phyloP scores from a whole-genome alignment of 2,888 invertebrate genomes.

The Caradrina clavipalpis region DNA sequence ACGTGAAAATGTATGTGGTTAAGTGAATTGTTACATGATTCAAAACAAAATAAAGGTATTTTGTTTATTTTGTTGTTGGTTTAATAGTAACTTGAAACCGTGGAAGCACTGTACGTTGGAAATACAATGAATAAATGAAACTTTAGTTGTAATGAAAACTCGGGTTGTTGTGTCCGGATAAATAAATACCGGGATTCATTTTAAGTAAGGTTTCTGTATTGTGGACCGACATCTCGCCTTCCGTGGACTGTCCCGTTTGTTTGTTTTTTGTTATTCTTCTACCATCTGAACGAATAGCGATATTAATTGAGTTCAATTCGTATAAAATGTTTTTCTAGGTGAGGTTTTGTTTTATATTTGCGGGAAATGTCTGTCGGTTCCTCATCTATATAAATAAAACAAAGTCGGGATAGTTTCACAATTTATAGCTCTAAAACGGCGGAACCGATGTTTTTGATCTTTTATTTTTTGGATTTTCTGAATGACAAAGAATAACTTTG shows the following conservation, averaged over 20 bases:
- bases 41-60: no score
- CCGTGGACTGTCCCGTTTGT: slow-evolving; percentile 28
- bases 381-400: neutral
- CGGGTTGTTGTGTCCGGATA: slow-evolving; percentile 38
- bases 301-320: slow-evolving; percentile 25
- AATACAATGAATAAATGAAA: slow-evolving; percentile 50
- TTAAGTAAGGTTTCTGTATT: slow-evolving; percentile 41
- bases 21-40: no score
- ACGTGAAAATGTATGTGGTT: no score
- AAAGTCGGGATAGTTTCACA: no score
- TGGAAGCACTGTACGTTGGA: slow-evolving; percentile 14
- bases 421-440: no score
- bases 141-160: slow-evolving; percentile 52
- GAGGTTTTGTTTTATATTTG: neutral
- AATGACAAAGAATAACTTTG: no score
- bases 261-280: slow-evolving; percentile 11
- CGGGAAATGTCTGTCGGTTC: neutral
- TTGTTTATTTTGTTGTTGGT: no score
- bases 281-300: neutral
- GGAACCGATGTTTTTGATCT: no score
- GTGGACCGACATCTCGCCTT: slow-evolving; percentile 27
- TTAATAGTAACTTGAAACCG: neutral
- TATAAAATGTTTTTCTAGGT: neutral
- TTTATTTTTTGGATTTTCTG: no score
- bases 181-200: slow-evolving; percentile 55